phyloP scores from a whole-genome alignment of 1,140 invertebrate species.

The Neoseiulus cucumeris region DNA sequence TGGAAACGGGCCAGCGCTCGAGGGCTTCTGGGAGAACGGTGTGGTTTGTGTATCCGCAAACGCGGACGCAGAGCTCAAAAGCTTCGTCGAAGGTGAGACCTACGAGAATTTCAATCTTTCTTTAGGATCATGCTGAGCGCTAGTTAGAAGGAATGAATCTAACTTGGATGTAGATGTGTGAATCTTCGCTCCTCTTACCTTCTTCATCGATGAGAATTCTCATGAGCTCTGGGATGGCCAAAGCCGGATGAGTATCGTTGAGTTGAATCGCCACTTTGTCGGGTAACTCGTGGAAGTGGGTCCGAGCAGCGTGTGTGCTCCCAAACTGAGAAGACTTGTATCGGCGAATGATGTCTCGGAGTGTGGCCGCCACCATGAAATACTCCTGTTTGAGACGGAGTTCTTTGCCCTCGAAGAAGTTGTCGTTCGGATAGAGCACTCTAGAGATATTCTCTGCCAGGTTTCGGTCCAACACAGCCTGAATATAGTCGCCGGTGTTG shows the following conservation, averaged over 20 bases:
- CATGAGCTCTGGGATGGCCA: constrained; percentile 95
- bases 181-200: no score
- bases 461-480: constrained; percentile 93
- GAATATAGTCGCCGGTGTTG: constrained; percentile 97
- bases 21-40: constrained; percentile 94
- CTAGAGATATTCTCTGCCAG: constrained; percentile 91
- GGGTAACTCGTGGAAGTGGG: constrained; percentile 62
- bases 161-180: no score
- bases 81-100: constrained; percentile 35
- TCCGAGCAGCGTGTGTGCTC: constrained; percentile 53
- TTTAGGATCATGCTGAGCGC: no score
- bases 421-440: constrained; percentile 97
- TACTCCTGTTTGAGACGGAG: constrained; percentile 95
- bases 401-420: constrained; percentile 95
- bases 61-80: constrained; percentile 69
- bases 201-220: constrained; percentile 86
- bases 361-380: constrained; percentile 93
- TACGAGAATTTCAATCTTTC: no score
- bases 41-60: constrained; percentile 97
- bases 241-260: constrained; percentile 95
- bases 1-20: constrained; percentile 77
- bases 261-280: constrained; percentile 71
- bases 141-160: no score
- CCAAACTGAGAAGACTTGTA: constrained; percentile 92
- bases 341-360: constrained; percentile 86